Base-by-base conservation (phyloP, 92 coral and sea anemone genomes). In the Porites cylindrica region DNA sequence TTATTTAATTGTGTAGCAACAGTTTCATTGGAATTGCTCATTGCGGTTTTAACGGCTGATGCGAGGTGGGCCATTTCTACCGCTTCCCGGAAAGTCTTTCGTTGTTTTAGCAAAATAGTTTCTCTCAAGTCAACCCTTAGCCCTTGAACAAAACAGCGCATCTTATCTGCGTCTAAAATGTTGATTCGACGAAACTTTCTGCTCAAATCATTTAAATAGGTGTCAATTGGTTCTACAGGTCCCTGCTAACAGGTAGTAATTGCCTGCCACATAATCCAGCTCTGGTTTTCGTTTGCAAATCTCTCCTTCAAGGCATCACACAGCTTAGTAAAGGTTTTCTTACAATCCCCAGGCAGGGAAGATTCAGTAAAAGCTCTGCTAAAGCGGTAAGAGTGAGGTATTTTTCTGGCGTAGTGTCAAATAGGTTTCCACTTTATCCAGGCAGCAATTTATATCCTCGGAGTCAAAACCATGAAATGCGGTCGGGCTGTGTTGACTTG, bases 71-170 rank as follows among this genome's bases (percentile, higher is more conserved):
- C 88, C 10, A 78, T 67, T 18, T 75, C 73, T 10, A 54, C 72
- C 26, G 88, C 88, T 47, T 51, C 80, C 8, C 56, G 51, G 12
- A 51, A 83, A 3, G 82, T 2, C 23, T 70, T 58, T 20, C 81
- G 82, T 43, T 64, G 51, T 29, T 66, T 18, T 13, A 68, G 11
- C 17, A 82, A 63, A 5, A 62, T 82, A 7, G 73, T 73, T 17
- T 82, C 77, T 70, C 62, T 26, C 32, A 83, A 26, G n/a, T 83
- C 88, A 14, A 56, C 58, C 8, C 58, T 70, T 21, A 84, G 75
- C 16, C 74, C 88, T 60, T 84, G 82, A 7, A 84, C 81, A 62
- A 84, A 84, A 60, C 54, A 83, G 18, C 51, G 88, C 72, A 84
- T 73, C 11, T 75, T 84, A 4, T 84, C 72, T 7, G 68, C 56